These are phyloP conservation scores for Antedon bifida DNA, from an alignment of 35 echinoderm and acorn worm genomes.

Conservation along the genomic window DNA sequence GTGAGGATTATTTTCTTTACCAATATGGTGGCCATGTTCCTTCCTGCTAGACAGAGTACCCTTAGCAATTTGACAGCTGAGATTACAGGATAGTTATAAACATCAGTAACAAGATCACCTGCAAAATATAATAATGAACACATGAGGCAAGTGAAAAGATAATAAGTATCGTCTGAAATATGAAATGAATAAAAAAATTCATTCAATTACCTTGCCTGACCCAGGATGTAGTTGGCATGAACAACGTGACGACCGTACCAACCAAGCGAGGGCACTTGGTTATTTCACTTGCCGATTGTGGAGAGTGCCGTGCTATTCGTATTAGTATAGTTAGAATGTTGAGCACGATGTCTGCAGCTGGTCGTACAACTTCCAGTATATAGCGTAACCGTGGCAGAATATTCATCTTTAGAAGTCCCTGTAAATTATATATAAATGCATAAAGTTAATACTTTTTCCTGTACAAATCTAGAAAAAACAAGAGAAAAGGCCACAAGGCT, in stretches of 20 bases:
- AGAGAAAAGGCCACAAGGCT: background rate
- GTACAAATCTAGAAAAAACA: background rate
- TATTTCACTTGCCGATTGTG: conserved; percentile 50
- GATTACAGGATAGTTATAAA: conserved; percentile 67
- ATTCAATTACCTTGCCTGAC: conserved; percentile 41
- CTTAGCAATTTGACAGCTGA: conserved; percentile 62
- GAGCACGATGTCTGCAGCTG: conserved; percentile 59
- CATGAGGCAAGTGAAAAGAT: background rate
- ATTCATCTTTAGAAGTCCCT: conserved; percentile 84
- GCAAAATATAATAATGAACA: background rate
- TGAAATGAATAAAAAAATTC: background rate
- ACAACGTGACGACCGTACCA: conserved; percentile 41
- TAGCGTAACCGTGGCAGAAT: conserved; percentile 54
- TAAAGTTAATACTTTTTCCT: background rate
- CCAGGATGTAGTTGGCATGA: conserved; percentile 69
- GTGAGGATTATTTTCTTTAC: conserved; percentile 27
- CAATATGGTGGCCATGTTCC: conserved; percentile 58
- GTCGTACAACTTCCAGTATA: conserved; percentile 71
- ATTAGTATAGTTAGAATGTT: conserved; percentile 58
- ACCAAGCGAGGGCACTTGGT: conserved; percentile 61
- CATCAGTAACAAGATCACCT: conserved; percentile 64
- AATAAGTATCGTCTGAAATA: background rate
- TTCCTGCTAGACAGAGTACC: conserved; percentile 62
- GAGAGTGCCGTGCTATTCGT: conserved; percentile 59
- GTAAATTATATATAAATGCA: background rate